Conservation (phyloP, 2,113 vertebrate species). For the Mugil cephalus region DNA sequence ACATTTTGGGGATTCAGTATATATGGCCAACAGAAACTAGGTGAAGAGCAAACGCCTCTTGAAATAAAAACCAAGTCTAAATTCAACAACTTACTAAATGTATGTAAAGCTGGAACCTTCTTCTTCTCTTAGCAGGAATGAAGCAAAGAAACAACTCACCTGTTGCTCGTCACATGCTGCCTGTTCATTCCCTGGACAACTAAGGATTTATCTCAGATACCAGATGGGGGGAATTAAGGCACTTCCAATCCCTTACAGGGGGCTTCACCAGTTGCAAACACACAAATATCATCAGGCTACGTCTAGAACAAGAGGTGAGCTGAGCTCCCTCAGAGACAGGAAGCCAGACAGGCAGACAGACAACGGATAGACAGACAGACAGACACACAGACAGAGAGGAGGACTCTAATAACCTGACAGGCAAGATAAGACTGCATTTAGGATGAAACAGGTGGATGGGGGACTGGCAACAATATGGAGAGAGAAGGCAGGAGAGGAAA, state of each 20-base stretch:
- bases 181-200: slow-evolving; percentile 1
- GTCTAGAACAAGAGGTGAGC: slow-evolving; percentile 5
- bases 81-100: background rate
- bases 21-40: too few relatives aligned
- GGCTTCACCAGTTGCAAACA: slow-evolving; percentile 42
- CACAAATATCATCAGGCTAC: slow-evolving; percentile 26
- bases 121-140: background rate
- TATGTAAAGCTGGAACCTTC: background rate
- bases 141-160: slow-evolving; percentile 46
- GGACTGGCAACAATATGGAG: background rate
- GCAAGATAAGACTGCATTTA: background rate
- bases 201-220: slow-evolving; percentile 43
- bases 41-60: too few relatives aligned
- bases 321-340: slow-evolving; percentile 8
- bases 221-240: slow-evolving; percentile 54
- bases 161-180: slow-evolving; percentile 45
- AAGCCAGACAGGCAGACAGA: slow-evolving; percentile 18
- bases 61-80: background rate
- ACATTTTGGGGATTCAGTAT: background rate
- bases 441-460: slow-evolving; percentile 24
- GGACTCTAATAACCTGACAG: slow-evolving; percentile 39
- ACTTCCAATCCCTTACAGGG: slow-evolving; percentile 46
- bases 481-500: background rate
- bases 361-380: slow-evolving; percentile 21
- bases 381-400: slow-evolving; percentile 21